Percentiles rank a stretch among this genome's conserved stretches.
These are phyloP conservation scores for Glareola pratincola DNA, from an alignment of 2,113 vertebrate genomes.

Conservation along the genomic window DNA sequence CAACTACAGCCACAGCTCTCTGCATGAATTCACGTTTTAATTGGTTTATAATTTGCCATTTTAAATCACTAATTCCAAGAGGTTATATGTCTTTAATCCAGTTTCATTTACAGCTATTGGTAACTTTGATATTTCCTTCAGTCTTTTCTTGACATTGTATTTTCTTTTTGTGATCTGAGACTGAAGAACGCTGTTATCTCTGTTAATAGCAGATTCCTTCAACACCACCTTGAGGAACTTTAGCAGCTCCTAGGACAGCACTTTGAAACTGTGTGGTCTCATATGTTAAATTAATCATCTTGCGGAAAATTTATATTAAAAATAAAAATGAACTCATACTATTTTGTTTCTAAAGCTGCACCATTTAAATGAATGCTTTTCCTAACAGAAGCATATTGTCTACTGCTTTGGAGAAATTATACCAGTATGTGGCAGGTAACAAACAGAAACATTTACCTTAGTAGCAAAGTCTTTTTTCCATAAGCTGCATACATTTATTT, in stretches of 20 bases:
- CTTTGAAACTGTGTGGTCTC: neutral
- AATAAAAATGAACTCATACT: neutral
- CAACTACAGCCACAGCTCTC: neutral
- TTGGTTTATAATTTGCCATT: neutral
- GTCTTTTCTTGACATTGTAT: neutral
- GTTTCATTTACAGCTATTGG: neutral
- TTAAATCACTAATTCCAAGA: neutral
- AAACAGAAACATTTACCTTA: neutral
- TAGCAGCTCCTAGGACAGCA: neutral
- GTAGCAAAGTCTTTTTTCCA: neutral
- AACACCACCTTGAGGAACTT: neutral
- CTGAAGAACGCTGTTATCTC: neutral
- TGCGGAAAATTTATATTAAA: neutral
- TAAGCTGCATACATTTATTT: neutral
- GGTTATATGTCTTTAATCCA: neutral
- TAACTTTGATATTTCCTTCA: neutral
- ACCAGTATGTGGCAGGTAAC: neutral
- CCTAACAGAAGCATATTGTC: neutral
- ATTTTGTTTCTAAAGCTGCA: neutral
- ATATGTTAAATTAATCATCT: neutral
- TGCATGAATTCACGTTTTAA: neutral
- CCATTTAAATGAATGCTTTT: neutral
- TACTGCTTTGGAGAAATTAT: neutral
- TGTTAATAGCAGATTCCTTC: neutral
- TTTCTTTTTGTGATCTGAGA: neutral